A percentile compares a stretch with the other conserved stretches of the same genome.
These are phyloP conservation scores for Enteromius trimaculatus DNA, from an alignment of 2,797 vertebrate genomes.

Conservation along the genomic window DNA sequence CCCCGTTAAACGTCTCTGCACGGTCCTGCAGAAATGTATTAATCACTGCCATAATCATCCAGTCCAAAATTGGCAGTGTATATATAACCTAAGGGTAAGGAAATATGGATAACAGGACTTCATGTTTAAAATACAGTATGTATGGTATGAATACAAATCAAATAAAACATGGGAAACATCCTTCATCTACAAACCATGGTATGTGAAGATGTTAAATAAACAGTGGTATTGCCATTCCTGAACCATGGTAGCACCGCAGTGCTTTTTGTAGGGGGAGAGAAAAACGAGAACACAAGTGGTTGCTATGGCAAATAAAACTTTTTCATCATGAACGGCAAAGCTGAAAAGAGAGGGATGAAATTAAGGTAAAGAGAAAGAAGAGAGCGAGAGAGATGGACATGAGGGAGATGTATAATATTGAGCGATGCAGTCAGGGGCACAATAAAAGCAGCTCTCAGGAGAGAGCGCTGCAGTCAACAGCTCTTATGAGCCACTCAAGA, in stretches of 20 bases:
- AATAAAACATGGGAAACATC: neutral
- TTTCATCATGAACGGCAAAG: constrained; percentile 51
- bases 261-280: constrained; percentile 4
- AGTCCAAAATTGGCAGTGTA: neutral
- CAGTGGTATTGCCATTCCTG: neutral
- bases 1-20: too few species aligned
- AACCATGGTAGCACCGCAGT: neutral
- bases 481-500: constrained; percentile 44
- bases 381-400: constrained; percentile 25
- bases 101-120: neutral
- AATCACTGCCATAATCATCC: too few species aligned
- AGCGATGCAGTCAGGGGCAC: constrained; percentile 37
- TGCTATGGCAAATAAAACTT: constrained; percentile 62
- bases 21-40: too few species aligned
- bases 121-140: neutral
- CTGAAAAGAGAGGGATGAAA: constrained; percentile 40
- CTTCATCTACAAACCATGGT: neutral
- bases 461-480: constrained; percentile 23
- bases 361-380: constrained; percentile 36
- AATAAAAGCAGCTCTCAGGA: constrained; percentile 40
- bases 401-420: constrained; percentile 35
- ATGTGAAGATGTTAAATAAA: neutral
- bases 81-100: neutral
- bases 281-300: constrained; percentile 43
- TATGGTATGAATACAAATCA: neutral